These are phyloP conservation scores for Lepidostoma basale DNA, from an alignment of 1,140 invertebrate genomes.

Conservation along the genomic window DNA sequence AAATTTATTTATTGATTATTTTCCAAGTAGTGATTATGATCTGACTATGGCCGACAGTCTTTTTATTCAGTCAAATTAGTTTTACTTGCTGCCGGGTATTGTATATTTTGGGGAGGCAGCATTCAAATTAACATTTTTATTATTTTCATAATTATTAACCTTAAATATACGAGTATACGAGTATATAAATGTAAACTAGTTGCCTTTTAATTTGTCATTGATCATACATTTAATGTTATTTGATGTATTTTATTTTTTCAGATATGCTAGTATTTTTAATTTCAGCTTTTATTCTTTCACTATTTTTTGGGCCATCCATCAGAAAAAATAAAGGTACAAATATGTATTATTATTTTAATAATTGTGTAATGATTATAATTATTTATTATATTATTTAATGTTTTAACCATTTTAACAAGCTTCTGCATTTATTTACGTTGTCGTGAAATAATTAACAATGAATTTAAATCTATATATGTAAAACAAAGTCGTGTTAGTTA, in stretches of 20 bases:
- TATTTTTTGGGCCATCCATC: constrained; percentile 2
- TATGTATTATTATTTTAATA: too few species aligned
- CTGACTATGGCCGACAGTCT: too few species aligned
- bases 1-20: too few species aligned
- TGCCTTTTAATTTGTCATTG: neutral
- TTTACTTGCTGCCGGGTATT: neutral
- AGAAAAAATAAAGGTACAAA: constrained; percentile 16
- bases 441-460: too few species aligned
- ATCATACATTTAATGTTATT: neutral
- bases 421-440: too few species aligned
- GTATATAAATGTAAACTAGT: neutral
- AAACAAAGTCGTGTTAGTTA: too few species aligned
- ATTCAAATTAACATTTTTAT: neutral
- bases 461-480: too few species aligned
- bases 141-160: neutral
- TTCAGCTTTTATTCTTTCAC: constrained; percentile 30
- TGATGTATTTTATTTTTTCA: constrained; percentile 46
- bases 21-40: too few species aligned
- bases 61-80: too few species aligned
- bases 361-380: too few species aligned
- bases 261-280: constrained; percentile 50
- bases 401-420: too few species aligned
- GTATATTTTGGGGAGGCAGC: neutral
- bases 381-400: too few species aligned
- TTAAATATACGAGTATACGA: neutral